Conservation (phyloP, 2,888 invertebrate species). For the Mesorhabditis sp. region DNA sequence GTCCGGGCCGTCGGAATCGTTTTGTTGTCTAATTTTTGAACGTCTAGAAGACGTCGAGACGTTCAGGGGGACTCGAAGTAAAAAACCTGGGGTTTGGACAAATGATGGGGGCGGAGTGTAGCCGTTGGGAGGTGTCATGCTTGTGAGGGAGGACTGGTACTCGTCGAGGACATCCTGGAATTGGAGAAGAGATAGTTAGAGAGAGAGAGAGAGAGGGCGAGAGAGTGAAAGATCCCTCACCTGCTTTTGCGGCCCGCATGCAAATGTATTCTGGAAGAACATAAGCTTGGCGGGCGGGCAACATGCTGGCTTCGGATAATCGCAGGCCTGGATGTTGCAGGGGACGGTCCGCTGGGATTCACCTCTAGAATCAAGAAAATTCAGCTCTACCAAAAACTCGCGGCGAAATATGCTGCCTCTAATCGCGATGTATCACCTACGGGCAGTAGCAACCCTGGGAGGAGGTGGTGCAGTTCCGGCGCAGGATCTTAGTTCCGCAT, state of each 20-base stretch:
- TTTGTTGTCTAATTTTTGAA: too few species aligned
- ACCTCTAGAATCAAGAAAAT: neutral
- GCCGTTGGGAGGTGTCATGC: neutral
- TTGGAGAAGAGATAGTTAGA: too few species aligned
- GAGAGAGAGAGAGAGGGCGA: too few species aligned
- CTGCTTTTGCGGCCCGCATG: neutral
- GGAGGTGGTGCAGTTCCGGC: neutral
- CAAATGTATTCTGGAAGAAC: constrained; percentile 6
- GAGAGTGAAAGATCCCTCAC: neutral
- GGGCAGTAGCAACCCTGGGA: constrained; percentile 2
- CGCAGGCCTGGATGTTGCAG: constrained; percentile 1
- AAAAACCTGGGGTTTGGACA: neutral
- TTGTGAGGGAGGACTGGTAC: neutral
- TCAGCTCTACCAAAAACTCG: too few species aligned
- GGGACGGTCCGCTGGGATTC: neutral
- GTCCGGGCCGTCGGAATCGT: too few species aligned
- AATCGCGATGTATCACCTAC: neutral
- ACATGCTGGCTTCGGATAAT: neutral
- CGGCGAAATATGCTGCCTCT: neutral
- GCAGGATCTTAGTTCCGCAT: neutral
- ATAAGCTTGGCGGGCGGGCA: neutral
- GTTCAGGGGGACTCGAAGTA: too few species aligned
- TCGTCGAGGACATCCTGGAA: neutral
- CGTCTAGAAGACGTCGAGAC: too few species aligned
- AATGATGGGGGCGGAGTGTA: neutral